Base-by-base conservation (phyloP, 2,888 invertebrate genomes). In the Maniola hyperantus region DNA sequence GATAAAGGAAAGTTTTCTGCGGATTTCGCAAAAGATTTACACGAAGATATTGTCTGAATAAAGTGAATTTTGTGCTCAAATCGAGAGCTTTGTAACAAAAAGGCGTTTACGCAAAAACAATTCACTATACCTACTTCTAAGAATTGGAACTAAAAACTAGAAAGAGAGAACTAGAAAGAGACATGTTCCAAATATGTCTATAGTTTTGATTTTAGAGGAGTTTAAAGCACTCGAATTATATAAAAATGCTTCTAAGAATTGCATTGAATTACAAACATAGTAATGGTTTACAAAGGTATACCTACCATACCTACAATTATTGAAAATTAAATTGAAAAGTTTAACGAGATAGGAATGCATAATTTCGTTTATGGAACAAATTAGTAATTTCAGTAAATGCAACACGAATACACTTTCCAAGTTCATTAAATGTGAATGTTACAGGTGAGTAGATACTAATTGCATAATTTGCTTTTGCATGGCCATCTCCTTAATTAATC, bases 1-100 rank as follows among this genome's bases (percentile, higher is more conserved):
- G 55, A 55, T 55, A 55, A 36, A 55, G n/a, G 55, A 55, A 55
- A 55, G 8, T 36, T 55, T 55, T 55, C 55, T 55, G 55, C 39
- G 55, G 39, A 55, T 55, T 39, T 55, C 36, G 55, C 55, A 39
- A 54, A 34, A 54, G 55, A 39, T 55, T 55, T 55, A 55, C 55
- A 36, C 36, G 39, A 39, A 18, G 18, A 39, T 18, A 39, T 39
- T 39, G 10, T 36, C 39, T 5, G 15, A 55, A 55, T 55, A 55
- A 55, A 55, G 55, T 39, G 26, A 39, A 55, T 39, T 15, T 55
- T 55, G 11, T 39, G 39, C 39, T 55, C 55, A 26, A 26, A 26
- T 26, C 26, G 26, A 26, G 26, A 26, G 26, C 26, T 26, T 26
- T 26, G 4, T 26, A 26, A 26, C 26, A 26, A 26, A 26, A 26